phyloP scores from a whole-genome alignment of 1,140 invertebrate genomes.

The Diuraphis noxia region DNA sequence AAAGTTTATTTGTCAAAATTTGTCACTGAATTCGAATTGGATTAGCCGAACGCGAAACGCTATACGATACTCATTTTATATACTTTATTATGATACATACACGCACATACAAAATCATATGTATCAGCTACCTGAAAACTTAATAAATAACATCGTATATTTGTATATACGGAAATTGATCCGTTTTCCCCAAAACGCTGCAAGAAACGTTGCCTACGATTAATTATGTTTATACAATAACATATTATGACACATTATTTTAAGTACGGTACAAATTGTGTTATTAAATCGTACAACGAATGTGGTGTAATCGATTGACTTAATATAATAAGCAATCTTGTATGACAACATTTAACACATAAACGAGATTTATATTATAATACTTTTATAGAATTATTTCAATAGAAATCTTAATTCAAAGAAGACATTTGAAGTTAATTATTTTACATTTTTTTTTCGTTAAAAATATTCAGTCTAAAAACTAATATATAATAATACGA shows the following conservation, averaged over 20 bases:
- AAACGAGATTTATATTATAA: too few species aligned
- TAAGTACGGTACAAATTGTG: not conserved
- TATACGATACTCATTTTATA: not conserved
- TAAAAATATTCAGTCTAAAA: not conserved
- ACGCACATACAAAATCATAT: not conserved
- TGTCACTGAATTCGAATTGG: slow-evolving; percentile 33
- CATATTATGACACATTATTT: not conserved
- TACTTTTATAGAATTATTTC: not conserved
- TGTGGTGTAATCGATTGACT: not conserved
- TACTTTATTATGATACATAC: not conserved
- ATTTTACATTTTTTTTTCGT: not conserved
- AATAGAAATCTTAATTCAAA: not conserved
- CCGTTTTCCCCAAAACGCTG: not conserved
- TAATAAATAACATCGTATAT: not conserved
- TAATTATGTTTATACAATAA: not conserved
- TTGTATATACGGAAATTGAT: not conserved
- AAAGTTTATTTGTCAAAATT: slow-evolving; percentile 37
- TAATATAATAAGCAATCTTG: not conserved
- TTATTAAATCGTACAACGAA: not conserved
- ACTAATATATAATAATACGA: not conserved
- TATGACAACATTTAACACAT: not conserved
- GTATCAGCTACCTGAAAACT: not conserved
- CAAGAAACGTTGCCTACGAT: not conserved
- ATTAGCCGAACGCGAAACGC: not conserved
- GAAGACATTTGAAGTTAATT: not conserved